Evolutionary conservation across 2,797 vertebrate genomes (phyloP), one percentile per base, ranked within the genome.

Genomic region (Emys orbicularis): DNA sequence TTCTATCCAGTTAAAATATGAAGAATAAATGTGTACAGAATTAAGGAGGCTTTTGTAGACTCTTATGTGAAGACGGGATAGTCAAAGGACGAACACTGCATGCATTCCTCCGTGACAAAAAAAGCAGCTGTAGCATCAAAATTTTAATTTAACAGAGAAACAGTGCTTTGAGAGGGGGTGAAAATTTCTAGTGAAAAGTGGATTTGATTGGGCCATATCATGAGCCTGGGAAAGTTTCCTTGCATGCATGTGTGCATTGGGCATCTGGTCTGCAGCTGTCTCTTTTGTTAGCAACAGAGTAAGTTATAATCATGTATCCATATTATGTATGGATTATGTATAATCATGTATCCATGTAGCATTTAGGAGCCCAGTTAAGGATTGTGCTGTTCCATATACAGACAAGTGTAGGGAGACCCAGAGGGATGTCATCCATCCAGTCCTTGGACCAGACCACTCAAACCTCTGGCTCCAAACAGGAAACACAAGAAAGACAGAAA

Each of bases 1-100:
- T 93, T 94, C 88, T 96, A 81, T 65, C 37, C 81, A 68, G 74
- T 89, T 91, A 92, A 95, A 92, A 53, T 59, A 84, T 27, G 1
- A 92, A 65, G 79, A 68, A 84, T 89, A 18, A 90, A 79, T 93
- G 94, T 85, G 94, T 90, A 95, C 84, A 3, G 49, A 1, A 88
- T 88, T 84, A 87, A 93, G 81, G 25, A 77, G 59, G 37, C 13
- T 86, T 84, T 89, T 79, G 13, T 29, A 34, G 79, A 9, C 77
- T 8, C 72, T 61, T 90, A 79, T 37, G 53, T 41, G 92, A 92
- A 95, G 37, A 21, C 76, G 65, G 76, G 37, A 84, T 90, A 88
- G 92, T 91, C 53, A 84, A 88, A 34, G 13, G 23, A 41, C 90
- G 79, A 86, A 90, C 15, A 72, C 79, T 89, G 81, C 29, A 47